Evolutionary conservation across 2,113 vertebrate species (phyloP).

Genomic region (Psammodynastes pulverulentus): DNA sequence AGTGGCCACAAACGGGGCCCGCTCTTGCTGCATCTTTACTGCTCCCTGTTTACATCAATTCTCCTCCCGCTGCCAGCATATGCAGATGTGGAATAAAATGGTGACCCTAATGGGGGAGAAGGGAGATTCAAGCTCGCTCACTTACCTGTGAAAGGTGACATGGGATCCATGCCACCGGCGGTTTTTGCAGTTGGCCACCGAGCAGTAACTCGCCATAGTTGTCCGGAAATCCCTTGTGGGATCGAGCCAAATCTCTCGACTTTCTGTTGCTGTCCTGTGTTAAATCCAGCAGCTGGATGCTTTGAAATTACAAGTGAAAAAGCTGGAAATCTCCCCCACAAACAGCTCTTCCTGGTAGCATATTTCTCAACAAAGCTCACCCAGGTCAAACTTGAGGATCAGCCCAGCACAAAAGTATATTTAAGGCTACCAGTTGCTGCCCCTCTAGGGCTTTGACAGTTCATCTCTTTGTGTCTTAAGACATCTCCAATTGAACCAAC

Average conservation of each 20-base stretch:
- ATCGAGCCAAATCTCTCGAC: no score
- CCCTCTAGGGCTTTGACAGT: not conserved
- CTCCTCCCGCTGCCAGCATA: not conserved
- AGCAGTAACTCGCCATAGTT: not conserved
- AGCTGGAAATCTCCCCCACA: not conserved
- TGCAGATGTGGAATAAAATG: not conserved
- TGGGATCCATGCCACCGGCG: not conserved
- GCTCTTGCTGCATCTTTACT: not conserved
- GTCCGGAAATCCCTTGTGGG: not conserved
- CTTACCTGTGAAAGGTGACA: conserved; percentile 21
- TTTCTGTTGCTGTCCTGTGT: not conserved
- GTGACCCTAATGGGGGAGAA: not conserved
- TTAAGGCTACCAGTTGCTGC: not conserved
- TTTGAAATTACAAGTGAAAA: not conserved
- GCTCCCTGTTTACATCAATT: not conserved
- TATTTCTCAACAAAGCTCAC: no score
- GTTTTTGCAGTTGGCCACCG: conserved; percentile 3
- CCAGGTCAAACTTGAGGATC: no score
- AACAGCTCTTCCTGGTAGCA: not conserved
- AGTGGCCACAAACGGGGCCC: not conserved
- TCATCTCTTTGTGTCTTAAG: not conserved
- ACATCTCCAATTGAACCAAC: not conserved
- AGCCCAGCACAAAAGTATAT: not conserved
- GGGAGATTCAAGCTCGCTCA: not conserved
- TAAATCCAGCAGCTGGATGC: not conserved